Evolutionary conservation across 2,888 invertebrate genomes (phyloP).

Genomic region (Hyposoter didymator): DNA sequence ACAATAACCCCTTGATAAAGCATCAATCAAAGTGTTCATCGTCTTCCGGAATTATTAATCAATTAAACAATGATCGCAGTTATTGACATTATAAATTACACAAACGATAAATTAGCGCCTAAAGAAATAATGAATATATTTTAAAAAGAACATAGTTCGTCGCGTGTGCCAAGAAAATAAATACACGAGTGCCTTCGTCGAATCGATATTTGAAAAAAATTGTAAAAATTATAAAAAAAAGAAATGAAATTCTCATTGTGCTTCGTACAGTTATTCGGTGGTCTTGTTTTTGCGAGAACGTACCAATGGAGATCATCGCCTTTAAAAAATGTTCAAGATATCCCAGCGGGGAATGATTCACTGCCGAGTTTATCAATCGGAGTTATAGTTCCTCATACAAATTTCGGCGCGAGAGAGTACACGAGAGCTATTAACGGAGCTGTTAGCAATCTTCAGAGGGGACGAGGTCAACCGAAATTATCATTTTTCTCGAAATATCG

Average conservation of each 20-base stretch:
- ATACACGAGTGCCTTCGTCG: conserved; percentile 59
- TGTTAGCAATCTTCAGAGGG: conserved; percentile 86
- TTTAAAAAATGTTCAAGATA: conserved; percentile 62
- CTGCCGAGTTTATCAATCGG: conserved; percentile 85
- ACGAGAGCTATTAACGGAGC: conserved; percentile 88
- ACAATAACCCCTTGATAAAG: conserved; percentile 6
- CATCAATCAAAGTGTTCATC: conserved; percentile 57
- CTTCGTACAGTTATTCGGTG: conserved; percentile 72
- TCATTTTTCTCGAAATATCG: conserved; percentile 88
- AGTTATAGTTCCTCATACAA: conserved; percentile 87
- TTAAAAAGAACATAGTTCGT: conserved; percentile 16
- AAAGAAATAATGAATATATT: background rate
- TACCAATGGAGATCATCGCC: conserved; percentile 73
- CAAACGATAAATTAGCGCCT: background rate
- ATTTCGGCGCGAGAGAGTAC: conserved; percentile 89
- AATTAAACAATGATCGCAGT: conserved; percentile 16
- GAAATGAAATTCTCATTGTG: conserved; percentile 72
- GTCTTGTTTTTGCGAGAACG: conserved; percentile 71
- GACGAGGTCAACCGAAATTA: conserved; percentile 86
- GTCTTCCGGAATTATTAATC: conserved; percentile 42
- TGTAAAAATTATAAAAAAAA: conserved; percentile 37
- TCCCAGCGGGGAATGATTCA: conserved; percentile 62
- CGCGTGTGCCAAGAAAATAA: conserved; percentile 49
- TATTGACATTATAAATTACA: background rate
- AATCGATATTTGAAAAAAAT: conserved; percentile 21